A percentile compares a stretch with the other conserved stretches of the same genome.
Evolutionary conservation across 2,888 invertebrate species (phyloP).

Genomic region (Drosophila neonasuta): DNA sequence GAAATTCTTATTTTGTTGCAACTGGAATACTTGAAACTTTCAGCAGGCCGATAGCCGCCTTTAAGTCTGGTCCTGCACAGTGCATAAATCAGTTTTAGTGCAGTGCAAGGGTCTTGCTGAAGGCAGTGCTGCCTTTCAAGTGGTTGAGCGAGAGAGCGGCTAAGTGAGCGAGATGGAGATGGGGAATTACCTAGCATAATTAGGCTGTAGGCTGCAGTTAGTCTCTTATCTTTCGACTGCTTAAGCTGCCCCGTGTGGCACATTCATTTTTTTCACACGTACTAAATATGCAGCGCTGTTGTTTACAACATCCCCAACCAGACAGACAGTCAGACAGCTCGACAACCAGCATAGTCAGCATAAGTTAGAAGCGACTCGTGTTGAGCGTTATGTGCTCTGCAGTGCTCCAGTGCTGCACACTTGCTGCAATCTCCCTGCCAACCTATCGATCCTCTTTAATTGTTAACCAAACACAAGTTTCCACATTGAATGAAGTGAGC

Average conservation of each 20-base stretch:
- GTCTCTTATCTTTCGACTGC: slow-evolving; percentile 33
- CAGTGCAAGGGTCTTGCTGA: slow-evolving; percentile 68
- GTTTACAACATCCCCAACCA: slow-evolving; percentile 69
- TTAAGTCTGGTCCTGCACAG: slow-evolving; percentile 60
- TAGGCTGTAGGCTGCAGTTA: slow-evolving; percentile 64
- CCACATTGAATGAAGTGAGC: slow-evolving; percentile 30
- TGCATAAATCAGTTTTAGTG: slow-evolving; percentile 71
- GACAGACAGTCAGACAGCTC: background rate
- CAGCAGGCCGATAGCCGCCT: slow-evolving; percentile 65
- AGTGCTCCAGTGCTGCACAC: slow-evolving; percentile 28
- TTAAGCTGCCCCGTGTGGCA: slow-evolving; percentile 38
- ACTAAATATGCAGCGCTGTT: slow-evolving; percentile 75
- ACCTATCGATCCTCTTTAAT: slow-evolving; percentile 49
- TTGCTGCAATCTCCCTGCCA: slow-evolving; percentile 3
- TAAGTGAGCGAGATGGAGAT: background rate
- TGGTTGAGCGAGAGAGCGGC: slow-evolving; percentile 23
- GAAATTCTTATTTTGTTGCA: slow-evolving; percentile 2
- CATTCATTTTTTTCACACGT: slow-evolving; percentile 75
- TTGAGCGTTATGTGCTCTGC: slow-evolving; percentile 34
- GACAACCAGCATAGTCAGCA: slow-evolving; percentile 34
- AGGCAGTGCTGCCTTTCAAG: slow-evolving; percentile 51
- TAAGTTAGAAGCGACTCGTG: slow-evolving; percentile 13
- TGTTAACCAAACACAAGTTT: slow-evolving; percentile 69
- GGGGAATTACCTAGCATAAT: slow-evolving; percentile 55
- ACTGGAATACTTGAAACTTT: slow-evolving; percentile 67